phyloP scores from a whole-genome alignment of 2,888 invertebrate genomes.

The Philonicus albiceps region DNA sequence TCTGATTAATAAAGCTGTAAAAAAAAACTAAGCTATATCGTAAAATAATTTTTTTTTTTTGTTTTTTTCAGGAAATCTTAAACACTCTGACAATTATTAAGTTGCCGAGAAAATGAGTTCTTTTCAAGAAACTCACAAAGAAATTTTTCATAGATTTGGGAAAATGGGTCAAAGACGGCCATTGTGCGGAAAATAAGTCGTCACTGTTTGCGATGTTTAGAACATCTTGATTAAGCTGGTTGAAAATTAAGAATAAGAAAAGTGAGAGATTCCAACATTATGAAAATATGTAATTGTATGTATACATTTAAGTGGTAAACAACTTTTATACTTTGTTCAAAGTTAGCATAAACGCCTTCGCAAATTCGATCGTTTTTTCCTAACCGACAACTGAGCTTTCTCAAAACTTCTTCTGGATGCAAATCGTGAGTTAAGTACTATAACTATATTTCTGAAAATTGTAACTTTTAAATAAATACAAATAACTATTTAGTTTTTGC shows the following conservation, averaged over 20 bases:
- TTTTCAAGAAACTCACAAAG: neutral
- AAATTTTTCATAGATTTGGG: neutral
- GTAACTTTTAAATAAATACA: too few species aligned
- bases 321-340: neutral
- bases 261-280: neutral
- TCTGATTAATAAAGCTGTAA: neutral
- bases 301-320: neutral
- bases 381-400: too few species aligned
- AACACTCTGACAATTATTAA: neutral
- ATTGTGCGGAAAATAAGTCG: neutral
- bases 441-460: too few species aligned
- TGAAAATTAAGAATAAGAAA: neutral
- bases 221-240: neutral
- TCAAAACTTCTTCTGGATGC: too few species aligned
- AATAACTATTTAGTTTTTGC: too few species aligned
- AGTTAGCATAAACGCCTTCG: too few species aligned
- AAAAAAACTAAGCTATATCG: neutral
- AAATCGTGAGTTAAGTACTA: too few species aligned
- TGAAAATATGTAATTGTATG: neutral
- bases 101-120: neutral
- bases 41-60: neutral
- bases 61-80: neutral
- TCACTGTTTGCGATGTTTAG: neutral
- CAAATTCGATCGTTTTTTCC: too few species aligned
- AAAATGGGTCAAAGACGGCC: neutral